Conservation (phyloP, 2,797 vertebrate species). For the Australoheros facetus region DNA sequence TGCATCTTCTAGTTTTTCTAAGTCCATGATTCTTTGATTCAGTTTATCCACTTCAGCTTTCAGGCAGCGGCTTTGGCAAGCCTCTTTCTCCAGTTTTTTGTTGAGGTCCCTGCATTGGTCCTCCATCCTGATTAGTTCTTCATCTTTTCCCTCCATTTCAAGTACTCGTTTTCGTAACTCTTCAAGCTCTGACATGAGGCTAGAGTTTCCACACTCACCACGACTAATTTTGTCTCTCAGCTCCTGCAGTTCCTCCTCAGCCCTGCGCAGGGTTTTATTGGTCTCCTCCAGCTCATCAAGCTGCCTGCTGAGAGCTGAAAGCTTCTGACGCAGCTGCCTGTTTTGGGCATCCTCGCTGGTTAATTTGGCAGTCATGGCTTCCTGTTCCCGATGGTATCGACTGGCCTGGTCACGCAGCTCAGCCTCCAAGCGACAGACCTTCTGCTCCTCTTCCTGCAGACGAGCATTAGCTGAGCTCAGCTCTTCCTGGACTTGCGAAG, state of each 20-base stretch:
- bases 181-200: slow-evolving; percentile 90
- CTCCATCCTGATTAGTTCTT: slow-evolving; percentile 94
- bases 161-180: slow-evolving; percentile 90
- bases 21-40: slow-evolving; percentile 91
- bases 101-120: slow-evolving; percentile 94
- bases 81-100: slow-evolving; percentile 92
- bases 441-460: slow-evolving; percentile 87
- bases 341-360: slow-evolving; percentile 92
- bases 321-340: slow-evolving; percentile 88
- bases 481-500: slow-evolving; percentile 85
- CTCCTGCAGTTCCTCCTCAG: slow-evolving; percentile 94
- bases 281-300: slow-evolving; percentile 94
- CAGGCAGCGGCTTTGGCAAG: slow-evolving; percentile 86
- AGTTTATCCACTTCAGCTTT: slow-evolving; percentile 93
- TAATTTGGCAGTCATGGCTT: slow-evolving; percentile 90
- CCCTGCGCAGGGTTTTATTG: slow-evolving; percentile 89
- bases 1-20: slow-evolving; percentile 94
- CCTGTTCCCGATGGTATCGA: slow-evolving; percentile 86
- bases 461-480: slow-evolving; percentile 82
- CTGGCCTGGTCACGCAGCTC: slow-evolving; percentile 83
- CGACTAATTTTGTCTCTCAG: slow-evolving; percentile 90
- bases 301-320: slow-evolving; percentile 90
- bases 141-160: slow-evolving; percentile 97
- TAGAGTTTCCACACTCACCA: slow-evolving; percentile 88
- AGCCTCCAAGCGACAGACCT: slow-evolving; percentile 85